Conservation (phyloP, 2,113 vertebrate species). For the Gymnorhina tibicen region DNA sequence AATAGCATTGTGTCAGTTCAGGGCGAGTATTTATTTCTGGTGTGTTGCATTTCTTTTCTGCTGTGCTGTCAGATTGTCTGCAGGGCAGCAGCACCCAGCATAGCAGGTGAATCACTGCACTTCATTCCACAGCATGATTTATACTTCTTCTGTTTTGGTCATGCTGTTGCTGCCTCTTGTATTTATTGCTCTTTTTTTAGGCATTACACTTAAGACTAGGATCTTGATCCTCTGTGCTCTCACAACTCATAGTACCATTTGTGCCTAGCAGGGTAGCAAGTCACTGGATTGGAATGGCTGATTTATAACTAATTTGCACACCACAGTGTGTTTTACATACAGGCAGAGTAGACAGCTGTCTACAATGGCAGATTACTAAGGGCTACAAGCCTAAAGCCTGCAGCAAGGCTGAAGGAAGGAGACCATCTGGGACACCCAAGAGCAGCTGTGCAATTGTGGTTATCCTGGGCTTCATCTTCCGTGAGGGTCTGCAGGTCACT, state of each 20-base stretch:
- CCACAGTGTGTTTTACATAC: not conserved
- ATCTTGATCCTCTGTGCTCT: not conserved
- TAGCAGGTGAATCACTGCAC: slow-evolving; percentile 49
- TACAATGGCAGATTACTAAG: not conserved
- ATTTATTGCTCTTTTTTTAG: slow-evolving; percentile 27
- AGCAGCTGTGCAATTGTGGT: not conserved
- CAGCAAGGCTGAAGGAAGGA: not conserved
- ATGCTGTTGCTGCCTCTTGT: slow-evolving; percentile 19
- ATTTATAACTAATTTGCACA: not conserved
- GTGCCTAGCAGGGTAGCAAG: not conserved
- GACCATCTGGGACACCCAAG: not conserved
- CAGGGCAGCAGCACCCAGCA: slow-evolving; percentile 13
- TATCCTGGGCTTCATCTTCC: not conserved
- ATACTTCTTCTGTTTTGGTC: slow-evolving; percentile 22
- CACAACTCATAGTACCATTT: not conserved
- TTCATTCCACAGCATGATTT: slow-evolving; percentile 33
- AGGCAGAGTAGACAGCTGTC: not conserved
- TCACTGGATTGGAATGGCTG: not conserved
- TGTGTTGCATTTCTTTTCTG: slow-evolving; percentile 52
- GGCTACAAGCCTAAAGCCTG: not conserved
- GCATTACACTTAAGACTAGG: slow-evolving; percentile 5
- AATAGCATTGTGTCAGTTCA: slow-evolving; percentile 40
- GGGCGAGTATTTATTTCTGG: slow-evolving; percentile 55
- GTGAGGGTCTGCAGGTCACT: not conserved
- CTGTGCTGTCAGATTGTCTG: slow-evolving; percentile 52